Evolutionary conservation across 1,140 invertebrate species (phyloP).

Genomic region (Cardiocondyla obscurior): DNA sequence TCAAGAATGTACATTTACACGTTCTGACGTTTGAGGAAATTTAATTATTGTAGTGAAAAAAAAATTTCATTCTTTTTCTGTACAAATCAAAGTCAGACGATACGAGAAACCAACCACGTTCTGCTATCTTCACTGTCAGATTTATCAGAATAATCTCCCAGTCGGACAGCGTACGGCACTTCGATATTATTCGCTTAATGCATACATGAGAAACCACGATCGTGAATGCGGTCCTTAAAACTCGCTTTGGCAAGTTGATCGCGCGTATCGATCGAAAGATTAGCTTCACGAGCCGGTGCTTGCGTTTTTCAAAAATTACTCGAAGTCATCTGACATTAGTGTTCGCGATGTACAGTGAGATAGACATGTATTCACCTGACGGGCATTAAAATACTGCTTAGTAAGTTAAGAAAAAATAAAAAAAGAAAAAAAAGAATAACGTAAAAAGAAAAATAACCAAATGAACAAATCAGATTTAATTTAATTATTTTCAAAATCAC

Average conservation of each 20-base stretch:
- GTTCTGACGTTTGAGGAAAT: neutral
- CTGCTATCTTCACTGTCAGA: slow-evolving; percentile 65
- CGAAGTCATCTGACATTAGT: slow-evolving; percentile 6
- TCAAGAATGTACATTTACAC: neutral
- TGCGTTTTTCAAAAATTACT: slow-evolving; percentile 6
- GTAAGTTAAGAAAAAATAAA: too few relatives aligned
- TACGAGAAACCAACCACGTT: neutral
- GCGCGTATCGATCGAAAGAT: slow-evolving; percentile 35
- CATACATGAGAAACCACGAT: neutral
- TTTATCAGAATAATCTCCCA: slow-evolving; percentile 71
- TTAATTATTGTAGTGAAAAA: neutral
- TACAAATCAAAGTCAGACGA: neutral
- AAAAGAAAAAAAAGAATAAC: too few relatives aligned
- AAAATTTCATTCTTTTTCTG: neutral
- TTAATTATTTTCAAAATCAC: neutral
- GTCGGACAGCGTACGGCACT: slow-evolving; percentile 73
- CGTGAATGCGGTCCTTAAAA: neutral
- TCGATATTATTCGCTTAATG: slow-evolving; percentile 70
- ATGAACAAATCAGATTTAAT: too few relatives aligned
- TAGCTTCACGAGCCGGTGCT: neutral
- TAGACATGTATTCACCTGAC: neutral
- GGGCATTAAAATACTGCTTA: neutral
- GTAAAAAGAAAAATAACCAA: too few relatives aligned
- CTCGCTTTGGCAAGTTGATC: neutral
- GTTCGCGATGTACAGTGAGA: neutral